Evolutionary conservation across 2,888 invertebrate genomes (phyloP), one percentile per base, ranked within the genome.

Genomic region (Sarcophaga subvicina): DNA sequence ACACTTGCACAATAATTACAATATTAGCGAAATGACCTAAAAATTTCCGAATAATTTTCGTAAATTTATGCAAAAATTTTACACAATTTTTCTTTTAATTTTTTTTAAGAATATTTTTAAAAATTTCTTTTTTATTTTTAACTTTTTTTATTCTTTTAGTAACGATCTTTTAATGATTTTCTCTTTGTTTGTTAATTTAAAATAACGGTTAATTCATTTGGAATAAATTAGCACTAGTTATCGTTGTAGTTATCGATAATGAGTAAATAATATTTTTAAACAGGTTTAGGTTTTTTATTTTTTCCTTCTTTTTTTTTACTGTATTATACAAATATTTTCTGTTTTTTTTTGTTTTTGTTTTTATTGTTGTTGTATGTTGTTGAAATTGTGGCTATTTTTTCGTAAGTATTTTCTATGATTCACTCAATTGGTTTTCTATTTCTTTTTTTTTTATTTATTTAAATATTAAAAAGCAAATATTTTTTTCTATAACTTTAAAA

Each of bases 361-460:
- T 12, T 75, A 14, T 49, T 70, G 47, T 22, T 49, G 47, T 69
- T 70, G 22, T 70, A 45, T 69, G 10, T 0, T 69, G 45, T 75
- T n/a, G 11, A 64, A 77, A 67, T 70, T 69, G 62, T 80, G 54
- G 62, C 47, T 71, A 10, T 66, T 72, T 67, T 78, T 60, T 78
- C 54, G 63, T 78, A 69, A 75, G 67, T 67, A 73, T 67, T 83
- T 76, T 60, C 66, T 67, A 81, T 88, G 86, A 86, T 82, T 86
- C 83, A 88, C 78, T 82, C 25, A 12, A 54, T 54, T 17, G 54
- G 17, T 54, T 54, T 54, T 54, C 77, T 66, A 64, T n/a, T 64
- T 71, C 66, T 66, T 12, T 14, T 10, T 73, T 80, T 63, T 45
- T 78, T 59, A 70, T 67, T 59, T 63, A 37, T n/a, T n/a, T 63